Percentiles rank a stretch among this genome's conserved stretches.
Evolutionary conservation across 2,888 invertebrate species (phyloP).

Genomic region (Neoitamus cyanurus): DNA sequence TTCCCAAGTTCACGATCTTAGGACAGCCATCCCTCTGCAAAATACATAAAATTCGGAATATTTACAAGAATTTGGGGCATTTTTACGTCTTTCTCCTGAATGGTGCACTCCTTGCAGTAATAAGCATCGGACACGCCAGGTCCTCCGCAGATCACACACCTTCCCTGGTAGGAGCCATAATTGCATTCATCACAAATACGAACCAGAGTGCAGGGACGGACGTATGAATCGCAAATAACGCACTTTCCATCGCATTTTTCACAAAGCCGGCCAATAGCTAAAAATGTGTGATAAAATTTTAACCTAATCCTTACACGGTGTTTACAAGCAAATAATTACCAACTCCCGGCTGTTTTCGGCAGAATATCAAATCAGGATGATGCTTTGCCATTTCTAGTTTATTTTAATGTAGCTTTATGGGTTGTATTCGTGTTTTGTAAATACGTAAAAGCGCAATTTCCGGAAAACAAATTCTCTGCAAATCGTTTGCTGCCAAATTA

Average conservation of each 20-base stretch:
- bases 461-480: background rate
- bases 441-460: background rate
- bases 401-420: background rate
- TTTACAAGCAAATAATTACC: conserved; percentile 70
- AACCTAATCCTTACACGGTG: background rate
- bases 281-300: conserved; percentile 48
- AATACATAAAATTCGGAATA: conserved; percentile 46
- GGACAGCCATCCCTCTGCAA: conserved; percentile 97
- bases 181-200: conserved; percentile 99
- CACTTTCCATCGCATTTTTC: conserved; percentile 99
- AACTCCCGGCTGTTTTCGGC: conserved; percentile 98
- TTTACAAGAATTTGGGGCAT: background rate
- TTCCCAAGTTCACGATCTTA: conserved; percentile 98
- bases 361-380: conserved; percentile 99
- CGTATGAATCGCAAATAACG: conserved; percentile 99
- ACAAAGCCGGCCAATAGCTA: conserved; percentile 95
- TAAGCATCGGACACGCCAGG: conserved; percentile 99
- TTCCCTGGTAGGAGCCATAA: conserved; percentile 96
- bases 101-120: conserved; percentile 99
- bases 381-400: conserved; percentile 96
- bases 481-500: background rate
- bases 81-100: conserved; percentile 95
- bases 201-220: conserved; percentile 96
- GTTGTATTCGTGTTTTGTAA: background rate
- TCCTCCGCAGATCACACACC: conserved; percentile 99